Percentiles rank a stretch among this genome's conserved stretches.
phyloP scores from a whole-genome alignment of 2,888 invertebrate species.

The Vandiemenella viatica region DNA sequence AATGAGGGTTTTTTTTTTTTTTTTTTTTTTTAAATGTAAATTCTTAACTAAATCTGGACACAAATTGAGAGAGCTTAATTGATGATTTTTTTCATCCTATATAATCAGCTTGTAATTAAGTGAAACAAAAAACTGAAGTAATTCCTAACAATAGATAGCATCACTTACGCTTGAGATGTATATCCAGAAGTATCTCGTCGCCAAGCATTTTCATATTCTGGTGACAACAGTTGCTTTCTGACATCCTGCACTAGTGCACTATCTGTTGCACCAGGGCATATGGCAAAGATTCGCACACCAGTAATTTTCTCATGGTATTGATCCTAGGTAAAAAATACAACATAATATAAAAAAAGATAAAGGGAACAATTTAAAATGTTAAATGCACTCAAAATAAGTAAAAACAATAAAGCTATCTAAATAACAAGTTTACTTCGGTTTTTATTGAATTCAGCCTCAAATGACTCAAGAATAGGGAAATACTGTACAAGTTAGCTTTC shows the following conservation, averaged over 20 bases:
- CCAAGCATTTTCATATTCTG: conserved; percentile 59
- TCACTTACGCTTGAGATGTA: conserved; percentile 45
- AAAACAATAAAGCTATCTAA: background rate
- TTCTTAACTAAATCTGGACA: no score
- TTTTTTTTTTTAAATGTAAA: no score
- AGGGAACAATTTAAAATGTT: background rate
- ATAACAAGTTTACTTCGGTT: no score
- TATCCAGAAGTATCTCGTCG: conserved; percentile 47
- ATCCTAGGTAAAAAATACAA: conserved; percentile 33
- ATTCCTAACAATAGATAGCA: no score
- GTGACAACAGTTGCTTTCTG: conserved; percentile 51
- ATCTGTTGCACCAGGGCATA: conserved; percentile 55
- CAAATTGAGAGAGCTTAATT: no score
- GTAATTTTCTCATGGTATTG: conserved; percentile 56
- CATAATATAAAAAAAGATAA: background rate
- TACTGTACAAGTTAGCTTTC: no score
- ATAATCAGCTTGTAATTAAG: no score
- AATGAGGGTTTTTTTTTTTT: no score
- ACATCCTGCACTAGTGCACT: conserved; percentile 50
- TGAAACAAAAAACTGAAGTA: no score
- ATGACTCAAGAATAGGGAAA: no score
- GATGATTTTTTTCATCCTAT: no score
- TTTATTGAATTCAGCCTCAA: no score
- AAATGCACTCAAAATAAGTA: background rate
- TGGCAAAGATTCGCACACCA: conserved; percentile 52